Conservation (phyloP, 2,113 vertebrate species). For the Albula glossodonta region DNA sequence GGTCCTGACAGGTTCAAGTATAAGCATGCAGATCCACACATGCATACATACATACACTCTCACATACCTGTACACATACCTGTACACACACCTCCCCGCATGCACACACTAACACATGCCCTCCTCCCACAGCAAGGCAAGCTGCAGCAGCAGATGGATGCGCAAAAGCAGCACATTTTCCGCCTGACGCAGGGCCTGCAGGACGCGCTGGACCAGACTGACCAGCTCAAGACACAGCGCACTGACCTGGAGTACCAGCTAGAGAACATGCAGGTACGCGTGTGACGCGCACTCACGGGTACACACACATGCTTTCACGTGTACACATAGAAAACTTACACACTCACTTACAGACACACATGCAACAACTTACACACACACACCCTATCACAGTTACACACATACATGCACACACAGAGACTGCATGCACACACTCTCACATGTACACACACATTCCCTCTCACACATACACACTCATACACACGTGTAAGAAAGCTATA, state of each 20-base stretch:
- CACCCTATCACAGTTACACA: neutral
- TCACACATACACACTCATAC: no score
- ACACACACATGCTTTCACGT: slow-evolving; percentile 1
- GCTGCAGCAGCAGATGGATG: slow-evolving; percentile 97
- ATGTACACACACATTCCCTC: no score
- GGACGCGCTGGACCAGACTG: slow-evolving; percentile 93
- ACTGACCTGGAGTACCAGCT: slow-evolving; percentile 96
- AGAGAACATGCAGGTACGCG: slow-evolving; percentile 93
- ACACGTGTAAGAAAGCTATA: no score
- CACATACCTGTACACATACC: neutral
- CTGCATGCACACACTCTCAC: no score
- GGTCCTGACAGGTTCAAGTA: neutral
- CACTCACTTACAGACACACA: neutral
- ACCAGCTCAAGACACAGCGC: slow-evolving; percentile 95
- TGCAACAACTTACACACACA: neutral
- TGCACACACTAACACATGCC: neutral
- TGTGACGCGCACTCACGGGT: neutral
- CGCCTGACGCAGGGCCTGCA: slow-evolving; percentile 95
- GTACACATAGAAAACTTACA: neutral
- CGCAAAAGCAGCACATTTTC: slow-evolving; percentile 97
- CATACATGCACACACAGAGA: neutral
- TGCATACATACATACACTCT: neutral
- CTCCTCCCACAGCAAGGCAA: slow-evolving; percentile 84
- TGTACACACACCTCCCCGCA: slow-evolving; percentile 16
- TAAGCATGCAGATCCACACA: neutral